Conservation (phyloP, 2,113 vertebrate genomes). For the Pipra filicauda region DNA sequence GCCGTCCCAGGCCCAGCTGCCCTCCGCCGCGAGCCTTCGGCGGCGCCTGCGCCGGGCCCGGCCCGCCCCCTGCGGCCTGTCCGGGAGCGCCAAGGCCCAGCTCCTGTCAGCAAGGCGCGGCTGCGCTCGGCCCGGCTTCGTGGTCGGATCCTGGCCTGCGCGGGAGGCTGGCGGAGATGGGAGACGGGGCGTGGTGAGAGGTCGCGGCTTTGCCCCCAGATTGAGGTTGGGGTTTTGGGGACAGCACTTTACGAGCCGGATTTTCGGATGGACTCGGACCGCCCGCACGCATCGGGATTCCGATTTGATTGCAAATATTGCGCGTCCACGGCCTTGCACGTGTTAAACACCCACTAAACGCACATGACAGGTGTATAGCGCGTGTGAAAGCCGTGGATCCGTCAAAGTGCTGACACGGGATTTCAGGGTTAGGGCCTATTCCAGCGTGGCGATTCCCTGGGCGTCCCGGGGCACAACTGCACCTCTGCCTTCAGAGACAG, state of each 20-base stretch:
- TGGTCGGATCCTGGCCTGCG: too few species aligned
- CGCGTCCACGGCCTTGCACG: fast-evolving
- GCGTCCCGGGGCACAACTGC: fast-evolving
- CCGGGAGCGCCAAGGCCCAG: background rate
- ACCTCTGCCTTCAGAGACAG: fast-evolving
- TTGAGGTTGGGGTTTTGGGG: background rate
- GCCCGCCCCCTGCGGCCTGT: background rate
- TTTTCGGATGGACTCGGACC: fast-evolving
- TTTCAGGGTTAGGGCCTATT: too few species aligned
- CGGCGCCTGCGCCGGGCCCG: background rate
- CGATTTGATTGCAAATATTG: fast-evolving
- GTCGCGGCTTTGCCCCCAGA: fast-evolving
- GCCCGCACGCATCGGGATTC: fast-evolving
- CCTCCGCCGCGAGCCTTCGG: background rate
- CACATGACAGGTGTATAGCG: fast-evolving
- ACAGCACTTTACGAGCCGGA: background rate
- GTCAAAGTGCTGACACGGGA: fast-evolving
- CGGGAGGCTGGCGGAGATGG: too few species aligned
- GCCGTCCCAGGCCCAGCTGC: background rate
- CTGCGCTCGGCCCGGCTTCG: too few species aligned
- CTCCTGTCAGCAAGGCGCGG: too few species aligned
- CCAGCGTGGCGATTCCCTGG: fast-evolving
- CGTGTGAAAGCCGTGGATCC: background rate
- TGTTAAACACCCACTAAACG: fast-evolving
- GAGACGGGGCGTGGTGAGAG: fast-evolving